Evolutionary conservation across 1,140 invertebrate genomes (phyloP), one percentile per base, ranked within the genome.

Genomic region (Arctopsyche grandis): DNA sequence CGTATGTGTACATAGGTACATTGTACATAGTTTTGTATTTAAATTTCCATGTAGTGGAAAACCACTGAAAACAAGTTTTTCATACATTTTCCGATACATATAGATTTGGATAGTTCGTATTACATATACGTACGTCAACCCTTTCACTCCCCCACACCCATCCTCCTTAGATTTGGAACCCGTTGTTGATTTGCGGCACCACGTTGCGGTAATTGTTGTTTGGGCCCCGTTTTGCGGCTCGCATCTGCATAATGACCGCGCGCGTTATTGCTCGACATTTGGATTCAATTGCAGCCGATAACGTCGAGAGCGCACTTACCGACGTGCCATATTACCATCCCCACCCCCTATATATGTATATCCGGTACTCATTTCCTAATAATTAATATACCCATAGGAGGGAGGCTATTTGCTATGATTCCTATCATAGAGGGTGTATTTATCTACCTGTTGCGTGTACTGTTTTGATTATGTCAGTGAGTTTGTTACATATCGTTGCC

Each of bases 201-300:
- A 10, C 63, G 21, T 66, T 66, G 63, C 24, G 63, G 63, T 66
- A 66, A 66, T 66, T 66, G 63, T 66, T 66, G 63, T 66, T 66
- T 66, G 63, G 24, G 9, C 21, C n/a, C 21, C 63, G 63, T 66
- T 66, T 66, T 22, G 21, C 63, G 63, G 63, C 24, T 7, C 22
- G 63, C 63, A 66, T 66, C 63, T 66, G 63, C 63, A 66, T 66
- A 66, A 66, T 66, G 63, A 22, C 63, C 63, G 19, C 22, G 21
- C 21, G 63, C 63, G 63, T 66, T 66, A 66, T 66, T 66, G 63
- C 58, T 22, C 63, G 63, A 66, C 63, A 22, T 66, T 66, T 66
- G 63, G 21, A 66, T 66, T 66, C 63, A 66, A 66, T 66, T 66
- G 48, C 48, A 16, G 48, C 10, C 48, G 48, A 52, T 52, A 52